Evolutionary conservation across 1,140 invertebrate species (phyloP), one percentile per base, ranked within the genome.

Genomic region (Amphibalanus amphitrite): DNA sequence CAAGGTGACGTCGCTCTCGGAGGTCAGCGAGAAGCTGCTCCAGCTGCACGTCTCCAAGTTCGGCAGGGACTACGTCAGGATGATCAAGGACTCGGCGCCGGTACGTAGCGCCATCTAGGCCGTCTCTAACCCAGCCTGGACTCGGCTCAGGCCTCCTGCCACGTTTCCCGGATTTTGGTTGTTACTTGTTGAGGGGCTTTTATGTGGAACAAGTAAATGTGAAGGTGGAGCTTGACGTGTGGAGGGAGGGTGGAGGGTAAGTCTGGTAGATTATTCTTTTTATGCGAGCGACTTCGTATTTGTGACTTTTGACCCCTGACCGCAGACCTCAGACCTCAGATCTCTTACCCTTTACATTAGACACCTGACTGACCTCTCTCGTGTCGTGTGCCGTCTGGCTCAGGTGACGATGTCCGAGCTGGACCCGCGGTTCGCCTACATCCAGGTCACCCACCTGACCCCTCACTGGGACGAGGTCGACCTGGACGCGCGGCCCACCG

Each of bases 31-130:
- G 77, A 84, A 93, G 70, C 81, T 87, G 26, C 76, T 79, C 72
- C 79, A 79, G 17, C 75, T 85, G 67, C 95, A 92, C 80, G 87
- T 87, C 75, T 89, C 92, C 70, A 95, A 95, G 79, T 94, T 91
- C 80, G 92, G 92, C 1, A 80, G 82, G 38, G 91, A 91, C 73
- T 86, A 85, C 74, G 90, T 95, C 0, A 92, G 91, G 80, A 89
- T 95, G 80, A 93, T 95, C 59, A 92, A 92, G 86, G 92, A 95
- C 82, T 95, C 92, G 8, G 88, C 87, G 30, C 88, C 90, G 77
- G 90, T 90, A 78, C 83, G 83, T 82, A n/a, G n/a, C n/a, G n/a
- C n/a, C n/a, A n/a, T n/a, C n/a, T n/a, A n/a, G n/a, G n/a, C n/a
- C n/a, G n/a, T n/a, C n/a, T n/a, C n/a, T n/a, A n/a, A n/a, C n/a